Conservation (phyloP, 2,113 vertebrate species). For the Clarias macrocephalus region DNA sequence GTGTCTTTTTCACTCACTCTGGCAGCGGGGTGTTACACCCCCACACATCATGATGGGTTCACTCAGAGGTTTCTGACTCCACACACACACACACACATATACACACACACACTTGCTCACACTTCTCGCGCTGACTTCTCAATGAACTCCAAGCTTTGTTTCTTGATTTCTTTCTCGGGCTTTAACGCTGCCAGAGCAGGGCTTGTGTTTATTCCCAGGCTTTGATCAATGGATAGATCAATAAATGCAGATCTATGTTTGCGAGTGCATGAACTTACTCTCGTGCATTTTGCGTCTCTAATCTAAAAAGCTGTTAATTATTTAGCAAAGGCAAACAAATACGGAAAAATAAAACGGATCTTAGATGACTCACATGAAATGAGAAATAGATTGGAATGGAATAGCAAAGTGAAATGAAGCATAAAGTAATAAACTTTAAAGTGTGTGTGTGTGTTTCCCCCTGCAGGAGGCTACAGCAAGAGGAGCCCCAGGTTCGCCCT, state of each 20-base stretch:
- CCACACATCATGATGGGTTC: slow-evolving; percentile 43
- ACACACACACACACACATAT: slow-evolving; percentile 73
- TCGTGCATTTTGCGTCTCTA: not conserved
- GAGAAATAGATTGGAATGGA: not conserved
- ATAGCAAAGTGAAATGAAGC: not conserved
- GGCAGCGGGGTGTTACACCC: slow-evolving; percentile 61
- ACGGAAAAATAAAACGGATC: not conserved
- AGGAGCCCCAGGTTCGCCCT: slow-evolving; percentile 84
- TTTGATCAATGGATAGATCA: slow-evolving; percentile 45
- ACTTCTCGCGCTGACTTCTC: slow-evolving; percentile 40
- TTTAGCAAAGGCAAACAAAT: not conserved
- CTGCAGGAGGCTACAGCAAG: slow-evolving; percentile 86
- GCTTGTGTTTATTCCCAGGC: slow-evolving; percentile 44
- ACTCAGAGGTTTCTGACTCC: slow-evolving; percentile 43
- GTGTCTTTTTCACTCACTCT: slow-evolving; percentile 43
- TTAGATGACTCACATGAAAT: not conserved
- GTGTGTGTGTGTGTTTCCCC: slow-evolving; percentile 53
- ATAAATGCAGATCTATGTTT: slow-evolving; percentile 21
- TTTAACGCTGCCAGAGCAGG: slow-evolving; percentile 26
- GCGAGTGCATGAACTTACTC: slow-evolving; percentile 35
- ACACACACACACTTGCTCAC: slow-evolving; percentile 32
- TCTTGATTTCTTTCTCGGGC: slow-evolving; percentile 39
- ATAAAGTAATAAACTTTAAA: not conserved
- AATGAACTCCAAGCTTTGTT: slow-evolving; percentile 45
- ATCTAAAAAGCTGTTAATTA: not conserved